Evolutionary conservation across 1,140 invertebrate genomes (phyloP).

Genomic region (Globodera ellingtonae): DNA sequence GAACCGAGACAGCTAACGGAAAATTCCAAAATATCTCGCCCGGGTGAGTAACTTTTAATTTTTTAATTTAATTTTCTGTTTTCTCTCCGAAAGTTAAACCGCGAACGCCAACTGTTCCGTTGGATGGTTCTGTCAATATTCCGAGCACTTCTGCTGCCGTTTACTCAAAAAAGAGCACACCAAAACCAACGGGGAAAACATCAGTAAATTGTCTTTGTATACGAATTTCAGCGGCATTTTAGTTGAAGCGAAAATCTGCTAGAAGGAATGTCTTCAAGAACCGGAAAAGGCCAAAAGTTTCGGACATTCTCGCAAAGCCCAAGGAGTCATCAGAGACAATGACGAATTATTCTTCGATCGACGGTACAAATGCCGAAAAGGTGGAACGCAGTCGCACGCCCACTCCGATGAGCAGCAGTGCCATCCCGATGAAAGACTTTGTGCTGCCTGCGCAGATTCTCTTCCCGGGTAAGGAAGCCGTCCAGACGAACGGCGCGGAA

Average conservation of each 20-base stretch:
- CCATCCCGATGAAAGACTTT: slow-evolving; percentile 1
- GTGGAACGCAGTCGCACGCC: not conserved
- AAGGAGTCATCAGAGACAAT: not conserved
- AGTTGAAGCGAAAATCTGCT: not conserved
- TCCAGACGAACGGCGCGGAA: not conserved
- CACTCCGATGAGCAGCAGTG: not conserved
- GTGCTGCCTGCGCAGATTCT: not conserved
- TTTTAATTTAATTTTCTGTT: no score
- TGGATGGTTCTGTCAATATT: no score
- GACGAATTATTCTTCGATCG: not conserved
- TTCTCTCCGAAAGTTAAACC: no score
- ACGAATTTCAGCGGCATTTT: not conserved
- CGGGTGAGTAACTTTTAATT: no score
- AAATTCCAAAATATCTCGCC: no score
- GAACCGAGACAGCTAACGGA: no score
- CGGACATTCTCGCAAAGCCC: not conserved
- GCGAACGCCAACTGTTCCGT: no score
- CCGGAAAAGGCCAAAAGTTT: slow-evolving; percentile 1
- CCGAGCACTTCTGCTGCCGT: no score
- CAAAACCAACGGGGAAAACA: not conserved
- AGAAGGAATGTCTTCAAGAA: not conserved
- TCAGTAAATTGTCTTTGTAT: not conserved
- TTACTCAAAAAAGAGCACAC: not conserved
- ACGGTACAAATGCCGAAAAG: not conserved
- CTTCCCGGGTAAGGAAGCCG: not conserved